These are phyloP conservation scores for Caenorhabditis sulstoni DNA, from an alignment of 2,888 invertebrate genomes.

Conservation along the genomic window DNA sequence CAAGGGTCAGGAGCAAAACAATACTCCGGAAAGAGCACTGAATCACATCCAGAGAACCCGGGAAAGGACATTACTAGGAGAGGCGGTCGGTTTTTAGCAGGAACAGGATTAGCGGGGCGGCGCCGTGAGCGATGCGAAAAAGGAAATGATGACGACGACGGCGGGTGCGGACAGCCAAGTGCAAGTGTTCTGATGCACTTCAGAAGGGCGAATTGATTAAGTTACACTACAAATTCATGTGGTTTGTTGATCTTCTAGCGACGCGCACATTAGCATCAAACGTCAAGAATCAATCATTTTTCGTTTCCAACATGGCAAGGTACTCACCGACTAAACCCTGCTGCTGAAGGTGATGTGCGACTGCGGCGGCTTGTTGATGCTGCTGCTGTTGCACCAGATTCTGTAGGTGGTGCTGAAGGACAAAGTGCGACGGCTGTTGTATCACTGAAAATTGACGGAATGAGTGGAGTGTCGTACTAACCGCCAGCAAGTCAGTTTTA, in stretches of 20 bases:
- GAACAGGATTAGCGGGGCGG: not conserved
- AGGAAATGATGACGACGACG: not conserved
- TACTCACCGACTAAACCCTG: constrained; percentile 39
- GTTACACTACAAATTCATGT: constrained; percentile 11
- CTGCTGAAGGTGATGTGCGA: constrained; percentile 22
- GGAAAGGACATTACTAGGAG: too few relatives aligned
- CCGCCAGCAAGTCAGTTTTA: too few relatives aligned
- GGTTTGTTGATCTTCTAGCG: constrained; percentile 1
- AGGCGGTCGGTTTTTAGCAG: too few relatives aligned
- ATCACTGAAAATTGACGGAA: constrained; percentile 34
- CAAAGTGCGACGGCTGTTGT: constrained; percentile 33
- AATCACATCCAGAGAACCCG: too few relatives aligned
- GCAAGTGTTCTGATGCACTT: constrained; percentile 21
- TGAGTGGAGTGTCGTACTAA: too few relatives aligned
- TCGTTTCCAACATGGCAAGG: not conserved
- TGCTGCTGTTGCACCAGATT: constrained; percentile 47
- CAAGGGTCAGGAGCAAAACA: too few relatives aligned
- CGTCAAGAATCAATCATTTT: too few relatives aligned
- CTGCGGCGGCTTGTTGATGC: constrained; percentile 11
- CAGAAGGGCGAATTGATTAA: constrained; percentile 25
- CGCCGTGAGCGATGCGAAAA: not conserved
- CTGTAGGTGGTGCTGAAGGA: constrained; percentile 45
- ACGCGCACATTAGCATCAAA: too few relatives aligned
- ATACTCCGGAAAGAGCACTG: too few relatives aligned
- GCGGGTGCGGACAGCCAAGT: not conserved